Base-by-base conservation (phyloP, 2,113 vertebrate genomes). In the Hypanus sabinus region DNA sequence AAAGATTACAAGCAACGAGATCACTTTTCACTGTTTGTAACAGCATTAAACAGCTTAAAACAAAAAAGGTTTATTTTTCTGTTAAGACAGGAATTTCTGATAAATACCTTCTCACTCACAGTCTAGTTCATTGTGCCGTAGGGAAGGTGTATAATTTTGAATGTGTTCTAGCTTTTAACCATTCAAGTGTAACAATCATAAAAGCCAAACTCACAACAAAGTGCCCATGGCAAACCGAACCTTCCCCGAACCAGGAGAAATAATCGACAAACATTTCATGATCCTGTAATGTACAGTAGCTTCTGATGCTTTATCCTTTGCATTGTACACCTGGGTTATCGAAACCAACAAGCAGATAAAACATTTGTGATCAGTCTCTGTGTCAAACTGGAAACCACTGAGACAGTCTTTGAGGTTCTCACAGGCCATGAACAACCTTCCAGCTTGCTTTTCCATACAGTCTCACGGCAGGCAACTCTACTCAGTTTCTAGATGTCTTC, bases 251-350 rank as follows among this genome's bases (percentile, higher is more conserved):
- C 62, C 30, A 90, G 65, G 20, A 62, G 85, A 36, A 90, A 65
- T 90, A 90, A 90, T 65, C 57, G 65, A 65, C 62, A n/a, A 90
- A 90, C 65, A 90, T 90, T 65, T 33, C 46, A 57, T 85, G 46
- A 90, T 12, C 46, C 46, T 46, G 46, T 46, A 46, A 46, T 46
- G 46, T 46, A 46, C 20, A n/a, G n/a, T 36, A 68, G 20, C n/a
- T 14, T 90, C 60, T 68, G 33, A 18, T 65, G 30, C 2, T 90
- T 90, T n/a, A 90, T 68, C 85, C 65, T 65, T 90, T 65, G 6
- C 30, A 5, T 20, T 6, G 30, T 65, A 90, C 57, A 90, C 85
- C 85, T 20, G 18, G 85, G 30, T 16, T 60, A 33, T 33, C 85
- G 30, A 33, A 65, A 90, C n/a, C 30, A 90, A 68, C 57, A n/a